A percentile compares a stretch with the other conserved stretches of the same genome.
These are phyloP conservation scores for Sardina pilchardus DNA, from an alignment of 2,113 vertebrate genomes.

Conservation along the genomic window DNA sequence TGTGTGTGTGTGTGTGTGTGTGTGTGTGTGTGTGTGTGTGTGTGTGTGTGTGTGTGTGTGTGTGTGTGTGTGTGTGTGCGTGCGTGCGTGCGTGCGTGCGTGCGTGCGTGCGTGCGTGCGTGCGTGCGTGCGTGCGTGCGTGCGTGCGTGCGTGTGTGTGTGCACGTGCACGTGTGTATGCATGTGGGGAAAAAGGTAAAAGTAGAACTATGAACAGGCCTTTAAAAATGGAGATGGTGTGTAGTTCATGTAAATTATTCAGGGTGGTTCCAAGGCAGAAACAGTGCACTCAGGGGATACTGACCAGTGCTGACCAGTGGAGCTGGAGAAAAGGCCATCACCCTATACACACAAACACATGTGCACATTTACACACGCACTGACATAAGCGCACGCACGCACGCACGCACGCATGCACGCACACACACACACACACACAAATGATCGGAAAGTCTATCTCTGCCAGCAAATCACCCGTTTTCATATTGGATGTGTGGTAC, in stretches of 20 bases:
- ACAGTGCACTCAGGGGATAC: not conserved
- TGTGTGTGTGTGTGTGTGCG: constrained; percentile 1
- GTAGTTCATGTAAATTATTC: not conserved
- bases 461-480: too few species aligned
- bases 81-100: too few species aligned
- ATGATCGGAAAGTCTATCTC: too few species aligned
- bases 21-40: not conserved
- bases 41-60: constrained; percentile 9
- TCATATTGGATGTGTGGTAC: too few species aligned
- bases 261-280: not conserved
- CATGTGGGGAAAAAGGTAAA: not conserved
- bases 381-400: too few species aligned
- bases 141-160: not conserved
- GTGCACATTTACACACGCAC: too few species aligned
- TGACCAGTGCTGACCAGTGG: not conserved
- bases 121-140: not conserved
- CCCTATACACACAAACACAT: not conserved
- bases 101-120: constrained; percentile 3
- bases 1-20: constrained; percentile 19
- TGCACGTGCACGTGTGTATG: constrained; percentile 15
- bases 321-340: not conserved
- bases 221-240: not conserved
- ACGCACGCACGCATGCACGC: too few species aligned
- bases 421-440: not conserved
- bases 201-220: not conserved